Evolutionary conservation across 2,888 invertebrate genomes (phyloP).

Genomic region (Scaptomyza polygonia): DNA sequence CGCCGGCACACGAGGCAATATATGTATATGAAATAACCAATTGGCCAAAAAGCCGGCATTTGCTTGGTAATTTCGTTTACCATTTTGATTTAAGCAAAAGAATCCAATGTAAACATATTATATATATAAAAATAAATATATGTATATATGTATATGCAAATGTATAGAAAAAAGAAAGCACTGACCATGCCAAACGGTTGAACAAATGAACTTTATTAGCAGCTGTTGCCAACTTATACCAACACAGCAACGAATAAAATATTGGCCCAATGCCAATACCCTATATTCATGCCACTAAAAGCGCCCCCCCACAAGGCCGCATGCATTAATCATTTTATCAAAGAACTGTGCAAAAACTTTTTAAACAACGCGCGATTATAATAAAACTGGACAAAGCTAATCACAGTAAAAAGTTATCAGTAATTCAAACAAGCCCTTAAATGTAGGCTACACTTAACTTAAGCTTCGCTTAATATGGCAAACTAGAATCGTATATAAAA

Average conservation of each 20-base stretch:
- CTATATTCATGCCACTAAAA: slow-evolving; percentile 22
- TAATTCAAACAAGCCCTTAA: not conserved
- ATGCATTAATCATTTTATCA: slow-evolving; percentile 22
- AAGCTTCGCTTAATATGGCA: not conserved
- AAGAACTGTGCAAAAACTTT: slow-evolving; percentile 9
- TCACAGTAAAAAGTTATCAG: no score
- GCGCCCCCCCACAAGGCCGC: slow-evolving; percentile 37
- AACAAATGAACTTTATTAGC: slow-evolving; percentile 53
- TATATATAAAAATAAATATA: not conserved
- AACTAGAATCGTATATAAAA: not conserved
- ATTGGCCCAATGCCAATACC: slow-evolving; percentile 46
- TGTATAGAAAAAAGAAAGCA: slow-evolving; percentile 17
- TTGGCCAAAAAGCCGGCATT: slow-evolving; percentile 20
- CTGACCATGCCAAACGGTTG: slow-evolving; percentile 66
- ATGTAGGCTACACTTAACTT: slow-evolving; percentile 38
- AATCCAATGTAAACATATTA: no score
- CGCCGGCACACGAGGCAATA: slow-evolving; percentile 16
- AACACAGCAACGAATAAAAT: slow-evolving; percentile 20
- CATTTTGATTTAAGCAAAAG: not conserved
- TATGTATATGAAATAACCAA: slow-evolving; percentile 27
- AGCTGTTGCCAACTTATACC: slow-evolving; percentile 64
- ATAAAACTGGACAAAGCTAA: no score
- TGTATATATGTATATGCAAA: not conserved
- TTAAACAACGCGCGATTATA: not conserved
- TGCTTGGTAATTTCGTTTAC: not conserved